These are phyloP conservation scores for Urocolius indicus DNA, from an alignment of 2,113 vertebrate species.

Conservation along the genomic window DNA sequence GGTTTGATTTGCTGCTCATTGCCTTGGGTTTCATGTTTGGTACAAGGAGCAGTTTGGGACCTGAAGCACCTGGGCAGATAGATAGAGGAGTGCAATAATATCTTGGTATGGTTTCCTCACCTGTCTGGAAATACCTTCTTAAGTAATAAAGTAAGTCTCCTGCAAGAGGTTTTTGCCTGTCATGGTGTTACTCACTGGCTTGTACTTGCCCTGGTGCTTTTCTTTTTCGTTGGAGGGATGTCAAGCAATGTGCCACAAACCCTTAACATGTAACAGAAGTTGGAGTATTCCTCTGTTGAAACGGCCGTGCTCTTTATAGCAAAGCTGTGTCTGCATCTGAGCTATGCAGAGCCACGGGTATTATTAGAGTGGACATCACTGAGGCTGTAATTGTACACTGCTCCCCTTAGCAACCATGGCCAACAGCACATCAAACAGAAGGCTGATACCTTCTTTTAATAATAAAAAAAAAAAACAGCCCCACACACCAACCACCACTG, in stretches of 20 bases:
- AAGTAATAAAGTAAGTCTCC: not conserved
- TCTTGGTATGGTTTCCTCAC: not conserved
- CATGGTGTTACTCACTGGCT: not conserved
- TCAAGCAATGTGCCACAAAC: slow-evolving; percentile 33
- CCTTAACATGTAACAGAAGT: slow-evolving; percentile 71
- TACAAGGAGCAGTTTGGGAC: fast-evolving
- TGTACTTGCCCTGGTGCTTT: not conserved
- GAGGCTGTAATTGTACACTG: slow-evolving; percentile 78
- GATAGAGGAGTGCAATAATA: not conserved
- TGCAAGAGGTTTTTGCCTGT: not conserved
- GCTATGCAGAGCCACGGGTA: slow-evolving; percentile 79
- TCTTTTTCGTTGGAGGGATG: not conserved
- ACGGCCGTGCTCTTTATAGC: slow-evolving; percentile 79
- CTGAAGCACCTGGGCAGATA: not conserved
- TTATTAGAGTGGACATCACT: slow-evolving; percentile 83
- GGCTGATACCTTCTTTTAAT: slow-evolving; percentile 75
- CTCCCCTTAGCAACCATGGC: slow-evolving; percentile 76
- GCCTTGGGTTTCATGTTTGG: not conserved
- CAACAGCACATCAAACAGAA: slow-evolving; percentile 84
- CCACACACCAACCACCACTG: too few species aligned
- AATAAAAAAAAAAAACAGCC: not conserved
- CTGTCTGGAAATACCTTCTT: not conserved
- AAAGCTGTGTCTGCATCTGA: slow-evolving; percentile 78
- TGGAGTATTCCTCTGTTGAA: slow-evolving; percentile 73
- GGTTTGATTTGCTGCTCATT: not conserved